Conservation (phyloP, 23 tunicate species). For the Ascidia mentula region DNA sequence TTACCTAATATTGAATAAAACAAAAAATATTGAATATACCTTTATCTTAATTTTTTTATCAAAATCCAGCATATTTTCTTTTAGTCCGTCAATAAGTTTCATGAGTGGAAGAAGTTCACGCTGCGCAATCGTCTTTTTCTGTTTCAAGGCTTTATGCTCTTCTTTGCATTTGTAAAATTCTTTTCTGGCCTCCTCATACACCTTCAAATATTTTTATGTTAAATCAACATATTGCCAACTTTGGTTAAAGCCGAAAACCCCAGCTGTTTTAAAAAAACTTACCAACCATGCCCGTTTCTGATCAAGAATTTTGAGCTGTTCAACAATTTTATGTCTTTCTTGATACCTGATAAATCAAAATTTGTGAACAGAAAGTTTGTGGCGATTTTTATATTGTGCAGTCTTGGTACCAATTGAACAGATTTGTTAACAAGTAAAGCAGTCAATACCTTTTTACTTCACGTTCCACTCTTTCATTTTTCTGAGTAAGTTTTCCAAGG, state of each 20-base stretch:
- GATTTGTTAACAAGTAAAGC: neutral
- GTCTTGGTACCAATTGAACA: neutral
- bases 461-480: slow-evolving; percentile 69
- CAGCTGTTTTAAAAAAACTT: slow-evolving; percentile 11
- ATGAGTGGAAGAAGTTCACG: slow-evolving; percentile 12
- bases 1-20: no score
- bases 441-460: slow-evolving; percentile 42
- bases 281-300: slow-evolving; percentile 75
- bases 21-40: no score
- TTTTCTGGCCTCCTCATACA: slow-evolving; percentile 57
- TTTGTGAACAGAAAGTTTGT: neutral
- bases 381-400: neutral
- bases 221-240: neutral
- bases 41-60: slow-evolving; percentile 18
- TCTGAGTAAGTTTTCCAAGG: slow-evolving; percentile 54
- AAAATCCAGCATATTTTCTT: neutral
- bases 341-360: slow-evolving; percentile 23
- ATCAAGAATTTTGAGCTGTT: slow-evolving; percentile 39
- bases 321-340: slow-evolving; percentile 47
- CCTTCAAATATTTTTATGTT: slow-evolving; percentile 15
- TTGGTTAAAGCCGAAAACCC: neutral
- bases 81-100: slow-evolving; percentile 6
- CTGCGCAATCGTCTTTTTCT: slow-evolving; percentile 15
- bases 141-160: slow-evolving; percentile 5
- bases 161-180: slow-evolving; percentile 29